These are phyloP conservation scores for Calidris pygmaea DNA, from an alignment of 2,113 vertebrate genomes.

Conservation along the genomic window DNA sequence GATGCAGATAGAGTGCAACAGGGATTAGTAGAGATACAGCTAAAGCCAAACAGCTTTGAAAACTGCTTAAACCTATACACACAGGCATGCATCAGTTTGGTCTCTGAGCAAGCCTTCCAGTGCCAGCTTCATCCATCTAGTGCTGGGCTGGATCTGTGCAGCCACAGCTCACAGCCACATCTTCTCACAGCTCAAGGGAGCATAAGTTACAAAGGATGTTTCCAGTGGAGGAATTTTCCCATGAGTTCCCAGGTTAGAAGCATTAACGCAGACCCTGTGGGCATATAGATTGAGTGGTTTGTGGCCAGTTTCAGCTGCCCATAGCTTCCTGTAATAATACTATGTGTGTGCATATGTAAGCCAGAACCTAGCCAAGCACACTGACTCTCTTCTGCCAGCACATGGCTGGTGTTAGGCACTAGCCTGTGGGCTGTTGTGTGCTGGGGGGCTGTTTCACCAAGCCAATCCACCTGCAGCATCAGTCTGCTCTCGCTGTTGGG, in stretches of 20 bases:
- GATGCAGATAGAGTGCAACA: neutral
- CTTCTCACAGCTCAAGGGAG: neutral
- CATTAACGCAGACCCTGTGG: neutral
- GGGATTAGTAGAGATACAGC: neutral
- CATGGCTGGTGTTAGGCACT: neutral
- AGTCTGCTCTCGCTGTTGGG: neutral
- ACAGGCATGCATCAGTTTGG: neutral
- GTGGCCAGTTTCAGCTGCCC: neutral
- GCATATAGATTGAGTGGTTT: neutral
- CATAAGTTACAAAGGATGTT: neutral
- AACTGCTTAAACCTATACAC: neutral
- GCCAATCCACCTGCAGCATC: neutral
- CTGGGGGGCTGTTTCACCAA: neutral
- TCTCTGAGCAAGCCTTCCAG: neutral
- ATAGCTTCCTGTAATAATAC: neutral
- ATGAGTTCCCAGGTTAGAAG: neutral
- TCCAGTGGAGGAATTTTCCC: neutral
- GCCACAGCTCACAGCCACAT: neutral
- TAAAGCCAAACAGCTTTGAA: neutral
- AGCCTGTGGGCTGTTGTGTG: neutral
- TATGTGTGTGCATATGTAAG: rapidly evolving
- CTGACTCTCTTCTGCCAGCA: neutral
- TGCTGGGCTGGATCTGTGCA: neutral
- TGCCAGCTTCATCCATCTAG: neutral
- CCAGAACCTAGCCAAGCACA: neutral